Percentiles rank a stretch among this genome's conserved stretches.
These are phyloP conservation scores for Cirrhinus molitorella DNA, from an alignment of 2,797 vertebrate species.

Conservation along the genomic window DNA sequence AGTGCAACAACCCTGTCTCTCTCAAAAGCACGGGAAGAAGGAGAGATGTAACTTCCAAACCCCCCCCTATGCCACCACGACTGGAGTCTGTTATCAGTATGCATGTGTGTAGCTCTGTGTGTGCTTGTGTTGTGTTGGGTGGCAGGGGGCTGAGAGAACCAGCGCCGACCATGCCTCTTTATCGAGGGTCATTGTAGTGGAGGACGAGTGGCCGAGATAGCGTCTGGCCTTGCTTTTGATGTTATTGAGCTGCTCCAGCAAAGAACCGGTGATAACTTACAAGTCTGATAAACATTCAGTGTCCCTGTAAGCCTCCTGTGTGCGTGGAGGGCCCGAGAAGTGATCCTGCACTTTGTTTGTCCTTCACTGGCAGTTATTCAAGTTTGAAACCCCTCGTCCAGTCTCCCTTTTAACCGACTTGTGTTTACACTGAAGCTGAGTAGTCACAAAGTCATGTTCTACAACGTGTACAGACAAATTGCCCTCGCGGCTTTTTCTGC, in stretches of 20 bases:
- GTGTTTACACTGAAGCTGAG: conserved; percentile 57
- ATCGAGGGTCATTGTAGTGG: conserved; percentile 47
- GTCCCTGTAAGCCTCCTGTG: conserved; percentile 45
- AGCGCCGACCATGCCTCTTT: conserved; percentile 45
- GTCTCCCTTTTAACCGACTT: conserved; percentile 40
- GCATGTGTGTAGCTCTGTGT: conserved; percentile 33
- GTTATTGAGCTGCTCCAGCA: conserved; percentile 51
- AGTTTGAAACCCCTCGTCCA: conserved; percentile 46
- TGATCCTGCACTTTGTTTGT: conserved; percentile 35
- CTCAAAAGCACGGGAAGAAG: conserved; percentile 50
- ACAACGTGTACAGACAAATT: conserved; percentile 59
- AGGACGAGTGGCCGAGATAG: conserved; percentile 49
- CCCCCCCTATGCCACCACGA: conserved; percentile 31
- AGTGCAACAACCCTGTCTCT: conserved; percentile 48
- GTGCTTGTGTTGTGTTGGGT: conserved; percentile 1
- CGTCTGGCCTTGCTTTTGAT: conserved; percentile 60
- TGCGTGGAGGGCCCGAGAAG: conserved; percentile 10
- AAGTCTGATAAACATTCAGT: conserved; percentile 59
- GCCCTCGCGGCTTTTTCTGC: conserved; percentile 66
- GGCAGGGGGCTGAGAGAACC: conserved; percentile 17
- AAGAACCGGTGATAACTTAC: conserved; percentile 56
- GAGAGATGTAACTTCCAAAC: conserved; percentile 51
- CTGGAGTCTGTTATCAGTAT: conserved; percentile 53
- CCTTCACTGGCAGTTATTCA: conserved; percentile 44
- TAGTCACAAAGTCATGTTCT: conserved; percentile 66